phyloP scores from a whole-genome alignment of 2,797 vertebrate species.

The Anabacerthia variegaticeps region DNA sequence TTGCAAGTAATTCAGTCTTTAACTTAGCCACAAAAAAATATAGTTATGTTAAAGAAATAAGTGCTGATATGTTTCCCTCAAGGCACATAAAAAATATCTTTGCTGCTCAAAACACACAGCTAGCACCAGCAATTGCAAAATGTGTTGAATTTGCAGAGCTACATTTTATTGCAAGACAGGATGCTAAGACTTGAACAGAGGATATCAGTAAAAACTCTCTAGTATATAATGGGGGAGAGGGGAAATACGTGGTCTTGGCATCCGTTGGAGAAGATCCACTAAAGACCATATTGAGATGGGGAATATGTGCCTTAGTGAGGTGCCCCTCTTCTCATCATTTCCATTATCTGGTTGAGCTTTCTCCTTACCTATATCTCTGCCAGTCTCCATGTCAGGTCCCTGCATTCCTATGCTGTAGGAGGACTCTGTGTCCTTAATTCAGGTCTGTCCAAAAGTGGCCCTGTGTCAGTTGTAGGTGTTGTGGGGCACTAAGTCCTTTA shows the following conservation, averaged over 20 bases:
- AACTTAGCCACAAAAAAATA: background rate
- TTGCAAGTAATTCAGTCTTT: background rate
- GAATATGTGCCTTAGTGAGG: background rate
- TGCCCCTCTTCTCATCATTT: background rate
- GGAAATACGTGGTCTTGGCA: background rate
- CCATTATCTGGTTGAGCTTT: background rate
- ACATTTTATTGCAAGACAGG: background rate
- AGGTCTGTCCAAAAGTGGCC: background rate
- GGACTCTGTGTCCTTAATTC: background rate
- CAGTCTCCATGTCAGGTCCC: fast-evolving
- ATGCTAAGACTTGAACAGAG: background rate
- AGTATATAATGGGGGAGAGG: fast-evolving
- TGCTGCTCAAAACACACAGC: background rate
- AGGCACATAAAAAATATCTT: background rate
- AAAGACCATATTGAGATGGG: background rate
- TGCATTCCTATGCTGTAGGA: background rate
- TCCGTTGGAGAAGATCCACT: background rate
- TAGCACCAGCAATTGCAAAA: background rate
- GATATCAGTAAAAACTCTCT: background rate
- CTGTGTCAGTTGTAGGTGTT: background rate
- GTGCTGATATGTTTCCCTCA: background rate
- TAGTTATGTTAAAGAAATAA: background rate
- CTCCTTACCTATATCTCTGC: background rate
- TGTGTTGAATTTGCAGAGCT: background rate
- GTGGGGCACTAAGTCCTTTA: background rate